Percentiles rank a stretch among this genome's conserved stretches.
These are phyloP conservation scores for Hydractinia symbiolongicarpus DNA, from an alignment of 30 jellyfish, hydroid and myxozoan genomes.

Conservation along the genomic window DNA sequence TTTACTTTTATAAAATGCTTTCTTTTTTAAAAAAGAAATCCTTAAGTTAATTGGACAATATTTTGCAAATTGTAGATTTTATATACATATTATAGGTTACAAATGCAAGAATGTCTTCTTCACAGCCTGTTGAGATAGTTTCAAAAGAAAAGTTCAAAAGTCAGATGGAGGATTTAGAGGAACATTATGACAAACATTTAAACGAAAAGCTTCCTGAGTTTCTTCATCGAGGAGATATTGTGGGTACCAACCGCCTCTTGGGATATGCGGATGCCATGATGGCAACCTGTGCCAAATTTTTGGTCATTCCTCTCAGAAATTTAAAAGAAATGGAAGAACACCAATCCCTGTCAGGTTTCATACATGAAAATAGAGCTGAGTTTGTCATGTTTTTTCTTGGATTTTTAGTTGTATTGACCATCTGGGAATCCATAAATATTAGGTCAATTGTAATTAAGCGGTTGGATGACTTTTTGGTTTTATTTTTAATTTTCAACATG, in stretches of 20 bases:
- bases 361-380: conserved; percentile 3
- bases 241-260: conserved; percentile 17
- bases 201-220: conserved; percentile 17
- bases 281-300: conserved; percentile 46
- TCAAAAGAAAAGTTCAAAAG: conserved; percentile 7
- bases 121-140: too few species aligned
- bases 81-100: too few species aligned
- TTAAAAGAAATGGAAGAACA: neutral
- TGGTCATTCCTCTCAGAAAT: conserved; percentile 34
- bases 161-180: conserved; percentile 24
- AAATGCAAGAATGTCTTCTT: too few species aligned
- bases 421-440: conserved; percentile 36
- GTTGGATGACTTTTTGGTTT: conserved; percentile 28
- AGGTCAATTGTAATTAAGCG: conserved; percentile 28
- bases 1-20: too few species aligned
- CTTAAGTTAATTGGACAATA: too few species aligned
- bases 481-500: conserved; percentile 20
- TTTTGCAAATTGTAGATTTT: too few species aligned
- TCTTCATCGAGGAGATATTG: conserved; percentile 41
- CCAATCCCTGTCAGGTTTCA: neutral
- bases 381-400: conserved; percentile 44
- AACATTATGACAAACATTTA: conserved; percentile 29
- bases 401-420: conserved; percentile 22
- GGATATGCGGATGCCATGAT: conserved; percentile 48
- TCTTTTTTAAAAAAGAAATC: too few species aligned